Evolutionary conservation across 2,797 vertebrate species (phyloP), one percentile per base, ranked within the genome.

Genomic region (Chiloscyllium punctatum): DNA sequence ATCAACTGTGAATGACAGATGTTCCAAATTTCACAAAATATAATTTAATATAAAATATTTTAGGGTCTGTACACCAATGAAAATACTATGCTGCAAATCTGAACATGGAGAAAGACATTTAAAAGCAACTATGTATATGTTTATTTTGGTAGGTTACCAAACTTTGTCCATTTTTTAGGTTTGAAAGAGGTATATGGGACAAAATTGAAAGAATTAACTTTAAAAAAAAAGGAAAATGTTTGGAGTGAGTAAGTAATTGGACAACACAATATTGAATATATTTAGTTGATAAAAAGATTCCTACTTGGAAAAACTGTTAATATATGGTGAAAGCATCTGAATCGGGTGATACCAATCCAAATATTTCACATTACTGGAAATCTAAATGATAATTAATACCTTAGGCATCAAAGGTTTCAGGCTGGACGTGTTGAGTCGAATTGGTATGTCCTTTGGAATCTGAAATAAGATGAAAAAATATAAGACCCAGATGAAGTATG

Each of bases 391-490:
- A 69, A 69, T 92, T 42, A 68, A 21, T 92, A 92, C 94, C 94
- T 95, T 33, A 5, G 69, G 94, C 4, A 95, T 48, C 48, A 77
- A 33, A 51, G n/a, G 0, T 53, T 16, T 21, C 71, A 95, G 48
- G n/a, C 25, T 77, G 48, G 94, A 95, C 77, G 94, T 95, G 71
- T 77, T 95, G 23, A 95, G 51, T 7, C 71, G 94, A 77, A 95
- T 1, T 51, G 94, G 30, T 33, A 77, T 33, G 27, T 95, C 42
- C 42, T 95, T 77, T 74, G 94, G 71, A 95, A 95, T 51, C 94
- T 95, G 94, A n/a, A 95, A 95, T 53, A 8, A 77, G 71, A 53
- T n/a, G 16, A 16, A 74, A 53, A 74, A 77, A 53, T 95, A 30
- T 77, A 53, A 95, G 6, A 74, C 53, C 37, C 25, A 77, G 1